Base-by-base conservation (phyloP, 2,888 invertebrate species). In the Glyphotaelius pellucidus region DNA sequence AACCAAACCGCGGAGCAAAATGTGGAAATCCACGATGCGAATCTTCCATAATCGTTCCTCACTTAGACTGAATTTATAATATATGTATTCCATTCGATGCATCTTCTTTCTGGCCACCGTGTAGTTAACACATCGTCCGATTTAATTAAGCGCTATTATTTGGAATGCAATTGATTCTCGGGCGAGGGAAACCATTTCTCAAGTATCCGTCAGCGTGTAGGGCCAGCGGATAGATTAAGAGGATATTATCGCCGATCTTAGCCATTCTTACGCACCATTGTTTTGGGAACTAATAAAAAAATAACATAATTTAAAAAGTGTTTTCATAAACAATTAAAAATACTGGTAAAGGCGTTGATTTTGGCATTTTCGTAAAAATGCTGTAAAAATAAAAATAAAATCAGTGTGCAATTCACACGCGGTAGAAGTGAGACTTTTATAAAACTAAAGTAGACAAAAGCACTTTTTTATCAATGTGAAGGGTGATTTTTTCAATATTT, bases 71-170 rank as follows among this genome's bases (percentile, higher is more conserved):
- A 84, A 32, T 84, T 15, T 47, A 25, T 84, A 84, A 15, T 84
- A 15, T 38, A 67, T 25, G 52, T 67, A 84, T 84, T 84, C 35
- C 84, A 32, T 19, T 15, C 15, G 84, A 84, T 7, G 52, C 52
- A 67, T 67, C 52, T 67, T 67, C 52, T 67, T 67, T 67, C 52
- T 67, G 52, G 52, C 52, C 52, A 67, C 14, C 25, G 31, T 25
- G 84, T 35, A 25, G 84, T 84, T 84, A 84, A 35, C 84, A 84
- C 84, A 35, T 84, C 35, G 35, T 84, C 25, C 31, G 35, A 84
- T 84, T 84, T 84, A 84, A 84, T 84, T 84, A 35, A 11, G 84
- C 25, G 84, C 84, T 19, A 84, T 84, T 84, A 84, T 84, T 84
- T 30, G 30, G 12, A 31, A 80, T 30, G 38, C 38, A 84, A 84